A percentile compares a stretch with the other conserved stretches of the same genome.
Conservation (phyloP, 1,140 invertebrate species). For the Conus ventricosus region DNA sequence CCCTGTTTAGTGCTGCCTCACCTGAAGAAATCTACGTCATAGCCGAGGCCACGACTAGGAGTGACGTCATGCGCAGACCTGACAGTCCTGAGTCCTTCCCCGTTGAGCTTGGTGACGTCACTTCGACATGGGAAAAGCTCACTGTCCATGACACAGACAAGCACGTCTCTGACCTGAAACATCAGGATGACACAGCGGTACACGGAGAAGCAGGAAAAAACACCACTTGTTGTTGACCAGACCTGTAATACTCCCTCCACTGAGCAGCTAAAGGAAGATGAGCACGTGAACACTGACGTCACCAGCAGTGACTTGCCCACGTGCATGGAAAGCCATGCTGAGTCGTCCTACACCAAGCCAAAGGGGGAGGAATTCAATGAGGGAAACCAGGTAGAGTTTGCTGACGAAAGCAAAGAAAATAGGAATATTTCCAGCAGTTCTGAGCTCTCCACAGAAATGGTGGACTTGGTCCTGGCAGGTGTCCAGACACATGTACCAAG, state of each 20-base stretch:
- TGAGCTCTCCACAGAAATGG: too few species aligned
- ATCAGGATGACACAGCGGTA: background rate
- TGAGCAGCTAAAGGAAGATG: background rate
- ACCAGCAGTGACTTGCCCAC: too few species aligned
- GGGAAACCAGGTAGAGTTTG: slow-evolving; percentile 5
- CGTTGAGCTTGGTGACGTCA: slow-evolving; percentile 9
- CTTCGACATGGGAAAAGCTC: background rate
- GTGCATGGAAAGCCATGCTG: background rate
- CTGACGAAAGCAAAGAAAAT: slow-evolving; percentile 11
- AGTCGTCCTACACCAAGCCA: background rate
- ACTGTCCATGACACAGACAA: background rate
- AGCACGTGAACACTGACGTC: too few species aligned
- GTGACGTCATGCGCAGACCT: background rate
- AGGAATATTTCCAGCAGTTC: background rate
- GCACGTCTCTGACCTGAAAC: background rate
- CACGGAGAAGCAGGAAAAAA: too few species aligned
- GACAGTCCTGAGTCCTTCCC: slow-evolving; percentile 31
- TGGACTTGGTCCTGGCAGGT: too few species aligned
- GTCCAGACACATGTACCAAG: too few species aligned
- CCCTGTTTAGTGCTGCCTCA: background rate
- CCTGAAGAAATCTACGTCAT: background rate
- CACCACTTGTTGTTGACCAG: background rate
- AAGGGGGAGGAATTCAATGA: slow-evolving; percentile 25
- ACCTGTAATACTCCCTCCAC: background rate
- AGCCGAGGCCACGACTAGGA: slow-evolving; percentile 14